Evolutionary conservation across 2,113 vertebrate species (phyloP).

Genomic region (Gobiocypris rarus): DNA sequence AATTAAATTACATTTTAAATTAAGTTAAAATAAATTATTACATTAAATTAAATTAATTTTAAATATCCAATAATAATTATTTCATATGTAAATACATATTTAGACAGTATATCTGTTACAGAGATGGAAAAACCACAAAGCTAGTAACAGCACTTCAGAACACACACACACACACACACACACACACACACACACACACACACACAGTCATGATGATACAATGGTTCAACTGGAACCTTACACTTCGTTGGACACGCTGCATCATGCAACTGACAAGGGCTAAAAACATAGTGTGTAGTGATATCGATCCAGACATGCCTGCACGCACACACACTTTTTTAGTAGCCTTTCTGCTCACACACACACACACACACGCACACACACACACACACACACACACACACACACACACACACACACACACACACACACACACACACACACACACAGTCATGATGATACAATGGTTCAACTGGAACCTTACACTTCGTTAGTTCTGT

Average conservation of each 20-base stretch:
- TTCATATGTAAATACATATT: neutral
- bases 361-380: neutral
- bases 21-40: neutral
- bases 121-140: neutral
- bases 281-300: constrained; percentile 34
- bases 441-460: constrained; percentile 26
- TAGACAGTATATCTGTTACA: neutral
- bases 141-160: constrained; percentile 16
- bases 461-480: constrained; percentile 20
- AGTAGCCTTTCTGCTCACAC: neutral
- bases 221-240: constrained; percentile 26
- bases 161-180: constrained; percentile 31
- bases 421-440: constrained; percentile 23
- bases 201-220: constrained; percentile 24
- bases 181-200: constrained; percentile 17
- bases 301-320: constrained; percentile 43
- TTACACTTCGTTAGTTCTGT: constrained; percentile 23
- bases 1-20: neutral
- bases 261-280: constrained; percentile 45
- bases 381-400: no score
- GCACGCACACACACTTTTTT: neutral
- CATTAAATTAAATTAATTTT: neutral
- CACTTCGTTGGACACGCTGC: constrained; percentile 28
- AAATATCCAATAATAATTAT: neutral
- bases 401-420: no score